phyloP scores from a whole-genome alignment of 2,113 vertebrate species.

The Oceanodroma tethys region DNA sequence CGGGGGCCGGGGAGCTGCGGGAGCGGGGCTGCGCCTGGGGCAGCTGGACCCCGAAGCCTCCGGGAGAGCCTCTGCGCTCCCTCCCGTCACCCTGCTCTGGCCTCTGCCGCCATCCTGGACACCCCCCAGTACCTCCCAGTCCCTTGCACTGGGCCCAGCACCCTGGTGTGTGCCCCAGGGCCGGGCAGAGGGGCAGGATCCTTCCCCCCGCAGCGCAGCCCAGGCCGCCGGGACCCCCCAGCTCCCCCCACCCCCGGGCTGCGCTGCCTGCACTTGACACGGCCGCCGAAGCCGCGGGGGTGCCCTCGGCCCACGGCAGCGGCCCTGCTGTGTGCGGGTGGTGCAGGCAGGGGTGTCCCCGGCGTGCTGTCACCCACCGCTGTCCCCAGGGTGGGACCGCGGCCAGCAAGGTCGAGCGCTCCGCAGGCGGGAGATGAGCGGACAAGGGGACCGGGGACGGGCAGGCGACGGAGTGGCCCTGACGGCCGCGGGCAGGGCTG shows the following conservation, averaged over 20 bases:
- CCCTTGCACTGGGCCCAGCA: neutral
- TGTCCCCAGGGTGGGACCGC: too few species aligned
- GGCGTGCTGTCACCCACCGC: neutral
- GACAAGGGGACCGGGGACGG: neutral
- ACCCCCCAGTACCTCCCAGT: neutral
- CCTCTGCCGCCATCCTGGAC: neutral
- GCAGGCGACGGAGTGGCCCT: too few species aligned
- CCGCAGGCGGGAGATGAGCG: rapidly evolving
- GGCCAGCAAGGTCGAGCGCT: neutral
- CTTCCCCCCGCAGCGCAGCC: too few species aligned
- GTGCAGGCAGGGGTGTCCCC: neutral
- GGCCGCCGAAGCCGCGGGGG: rapidly evolving
- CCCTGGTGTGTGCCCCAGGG: neutral
- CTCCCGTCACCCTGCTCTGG: neutral
- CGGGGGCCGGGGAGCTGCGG: too few species aligned
- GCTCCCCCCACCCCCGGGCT: neutral
- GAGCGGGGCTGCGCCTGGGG: neutral
- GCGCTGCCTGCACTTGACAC: rapidly evolving
- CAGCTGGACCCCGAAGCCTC: neutral
- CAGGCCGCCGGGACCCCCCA: neutral
- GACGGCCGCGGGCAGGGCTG: neutral
- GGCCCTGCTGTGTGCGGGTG: neutral
- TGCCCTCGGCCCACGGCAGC: rapidly evolving
- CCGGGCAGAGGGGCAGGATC: neutral
- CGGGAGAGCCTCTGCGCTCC: neutral